Evolutionary conservation across 92 coral and sea anemone genomes (phyloP).

Genomic region (Anthopleura xanthogrammica): DNA sequence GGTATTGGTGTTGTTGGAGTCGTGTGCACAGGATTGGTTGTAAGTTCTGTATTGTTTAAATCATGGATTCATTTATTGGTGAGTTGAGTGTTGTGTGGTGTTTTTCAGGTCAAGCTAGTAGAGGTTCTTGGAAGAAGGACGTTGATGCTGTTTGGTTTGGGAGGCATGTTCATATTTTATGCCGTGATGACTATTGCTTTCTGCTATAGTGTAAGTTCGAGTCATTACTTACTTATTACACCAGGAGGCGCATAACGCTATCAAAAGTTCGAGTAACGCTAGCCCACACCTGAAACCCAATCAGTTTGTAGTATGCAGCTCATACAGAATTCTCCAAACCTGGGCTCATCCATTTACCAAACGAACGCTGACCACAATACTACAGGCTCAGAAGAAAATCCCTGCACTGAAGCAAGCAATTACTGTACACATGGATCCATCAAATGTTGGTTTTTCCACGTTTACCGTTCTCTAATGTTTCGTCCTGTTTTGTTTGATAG

Average conservation of each 20-base stretch:
- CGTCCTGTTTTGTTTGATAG: neutral
- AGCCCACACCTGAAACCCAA: too few species aligned
- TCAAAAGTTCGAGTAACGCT: too few species aligned
- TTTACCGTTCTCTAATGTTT: neutral
- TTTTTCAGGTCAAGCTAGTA: slow-evolving; percentile 70
- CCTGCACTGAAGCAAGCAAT: too few species aligned
- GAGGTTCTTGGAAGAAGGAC: slow-evolving; percentile 87
- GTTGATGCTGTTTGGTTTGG: slow-evolving; percentile 78
- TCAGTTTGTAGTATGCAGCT: too few species aligned
- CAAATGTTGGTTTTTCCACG: neutral
- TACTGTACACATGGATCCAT: too few species aligned
- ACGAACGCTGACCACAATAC: too few species aligned
- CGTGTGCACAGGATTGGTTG: slow-evolving; percentile 74
- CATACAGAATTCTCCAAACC: too few species aligned
- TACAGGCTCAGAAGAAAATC: too few species aligned
- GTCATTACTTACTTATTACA: neutral
- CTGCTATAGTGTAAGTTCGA: slow-evolving; percentile 64
- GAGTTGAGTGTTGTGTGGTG: neutral
- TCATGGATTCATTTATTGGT: too few species aligned
- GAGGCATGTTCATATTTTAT: slow-evolving; percentile 91
- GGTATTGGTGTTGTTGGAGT: slow-evolving; percentile 79
- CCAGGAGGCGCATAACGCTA: neutral
- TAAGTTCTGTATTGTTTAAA: slow-evolving; percentile 25
- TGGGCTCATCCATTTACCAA: too few species aligned
- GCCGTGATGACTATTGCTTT: slow-evolving; percentile 86